These are phyloP conservation scores for Latrodectus elegans DNA, from an alignment of 2,888 invertebrate species.

Conservation along the genomic window DNA sequence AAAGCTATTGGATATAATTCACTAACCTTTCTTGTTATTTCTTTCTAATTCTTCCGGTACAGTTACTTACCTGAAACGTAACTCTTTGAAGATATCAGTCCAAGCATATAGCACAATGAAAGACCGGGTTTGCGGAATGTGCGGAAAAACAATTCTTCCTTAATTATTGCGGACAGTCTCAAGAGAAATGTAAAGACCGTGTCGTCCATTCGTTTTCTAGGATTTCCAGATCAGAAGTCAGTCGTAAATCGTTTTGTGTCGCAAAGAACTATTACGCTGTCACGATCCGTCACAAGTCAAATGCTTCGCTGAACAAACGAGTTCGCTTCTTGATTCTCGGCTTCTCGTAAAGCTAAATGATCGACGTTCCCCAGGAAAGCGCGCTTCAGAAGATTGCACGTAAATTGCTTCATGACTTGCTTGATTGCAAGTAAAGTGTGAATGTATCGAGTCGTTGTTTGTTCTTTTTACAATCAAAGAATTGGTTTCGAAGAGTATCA, in stretches of 20 bases:
- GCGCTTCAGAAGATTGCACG: background rate
- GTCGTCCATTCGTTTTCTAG: background rate
- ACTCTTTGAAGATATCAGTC: background rate
- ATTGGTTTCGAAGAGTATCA: too few relatives aligned
- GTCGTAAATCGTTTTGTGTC: background rate
- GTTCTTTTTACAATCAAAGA: too few relatives aligned
- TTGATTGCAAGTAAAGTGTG: too few relatives aligned
- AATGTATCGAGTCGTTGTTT: too few relatives aligned
- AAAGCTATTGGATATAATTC: too few relatives aligned
- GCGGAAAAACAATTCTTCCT: background rate
- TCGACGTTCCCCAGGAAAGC: background rate
- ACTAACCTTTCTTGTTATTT: too few relatives aligned
- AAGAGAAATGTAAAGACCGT: background rate
- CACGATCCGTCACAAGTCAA: background rate
- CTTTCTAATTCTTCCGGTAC: too few relatives aligned
- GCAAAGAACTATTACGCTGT: background rate
- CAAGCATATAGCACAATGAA: background rate
- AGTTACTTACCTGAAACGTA: too few relatives aligned
- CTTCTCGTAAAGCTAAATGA: background rate
- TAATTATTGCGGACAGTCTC: background rate
- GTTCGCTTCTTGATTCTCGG: background rate
- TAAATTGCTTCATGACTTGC: background rate
- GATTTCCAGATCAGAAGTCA: background rate
- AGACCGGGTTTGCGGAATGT: background rate
- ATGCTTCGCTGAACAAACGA: background rate